Base-by-base conservation (phyloP, 1,140 invertebrate species). In the Chionoecetes opilio region DNA sequence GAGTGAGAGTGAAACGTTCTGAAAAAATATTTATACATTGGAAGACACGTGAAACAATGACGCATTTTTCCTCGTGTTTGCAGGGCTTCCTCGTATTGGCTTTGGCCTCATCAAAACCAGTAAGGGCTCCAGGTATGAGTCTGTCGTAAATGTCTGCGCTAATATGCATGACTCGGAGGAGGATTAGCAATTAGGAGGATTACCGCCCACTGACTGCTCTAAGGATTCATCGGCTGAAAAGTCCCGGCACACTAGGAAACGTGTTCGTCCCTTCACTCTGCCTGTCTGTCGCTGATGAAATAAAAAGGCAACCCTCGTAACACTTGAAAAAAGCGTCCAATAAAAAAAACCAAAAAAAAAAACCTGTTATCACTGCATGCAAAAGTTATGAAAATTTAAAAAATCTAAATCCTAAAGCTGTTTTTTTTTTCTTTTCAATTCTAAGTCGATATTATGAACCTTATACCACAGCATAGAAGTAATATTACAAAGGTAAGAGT, bases 111-210 rank as follows among this genome's bases (percentile, higher is more conserved):
- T 89, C 88, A 84, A 90, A 87, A 87, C 84, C 38, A 35, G 38
- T 93, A 87, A 3, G 84, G 38, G 63, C 88, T 91, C 90, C 82
- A 82, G 88, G 88, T 94, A 84, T 94, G 88, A 85, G 85, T 37
- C 32, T 75, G 38, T 46, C 53, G 94, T 35, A 41, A 88, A 92
- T 86, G 41, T 46, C 53, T 31, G 2, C 82, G 85, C 92, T 88
- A 88, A 88, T 88, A 87, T 75, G 84, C 82, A 35, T 26, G 88
- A 41, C 37, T 21, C 38, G 21, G 84, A 26, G 82, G 63, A 75
- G 82, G 82, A 93, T 93, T 93, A 93, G 31, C 82, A 93, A 93
- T 85, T 93, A 93, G 31, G 82, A 41, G 91, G 26, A 85, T 93
- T 85, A 93, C 82, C 32, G 8, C 63, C 34, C 31, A 0, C 92